Evolutionary conservation across 2,113 vertebrate genomes (phyloP), one percentile per base, ranked within the genome.

Genomic region (Empidonax alnorum): DNA sequence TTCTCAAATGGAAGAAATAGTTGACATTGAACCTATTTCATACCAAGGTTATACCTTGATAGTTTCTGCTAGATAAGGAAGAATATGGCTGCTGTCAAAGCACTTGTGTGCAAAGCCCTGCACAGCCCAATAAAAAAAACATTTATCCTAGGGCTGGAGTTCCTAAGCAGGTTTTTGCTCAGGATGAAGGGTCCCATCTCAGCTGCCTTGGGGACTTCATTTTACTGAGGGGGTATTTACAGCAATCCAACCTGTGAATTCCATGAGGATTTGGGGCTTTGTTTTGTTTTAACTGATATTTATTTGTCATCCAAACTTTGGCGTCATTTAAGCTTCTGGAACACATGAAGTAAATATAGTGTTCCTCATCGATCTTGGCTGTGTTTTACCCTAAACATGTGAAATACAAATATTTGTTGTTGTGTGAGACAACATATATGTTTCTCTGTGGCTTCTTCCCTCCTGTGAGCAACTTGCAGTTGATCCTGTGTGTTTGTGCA

Each of bases 251-350:
- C 39, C 49, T 37, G 35, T 71, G 41, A 31, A 67, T 83, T 89
- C 41, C 61, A 10, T 53, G n/a, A 83, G 35, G 35, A 77, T 80
- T 58, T 86, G 50, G 22, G 21, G 16, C 10, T 85, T 88, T 85
- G 17, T 37, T 74, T 63, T 87, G 39, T 93, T 93, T 88, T 86
- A n/a, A 31, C 14, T 92, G 50, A 23, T 82, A 67, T 89, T 95
- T 93, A 91, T 61, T 88, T 42, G 33, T 77, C 42, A 44, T 88
- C 39, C 63, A 80, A 74, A 62, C 46, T 83, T 86, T 30, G 46
- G 72, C 85, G 68, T 86, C 35, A 71, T 66, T 83, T 35, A 80
- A 33, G 35, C 46, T 88, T 90, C 76, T 86, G 82, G 55, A 92
- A 85, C 3, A 2, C 25, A 15, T 49, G n/a, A 59, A 59, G 35